phyloP scores from a whole-genome alignment of 2,888 invertebrate species.

The Hypsopygia costalis region DNA sequence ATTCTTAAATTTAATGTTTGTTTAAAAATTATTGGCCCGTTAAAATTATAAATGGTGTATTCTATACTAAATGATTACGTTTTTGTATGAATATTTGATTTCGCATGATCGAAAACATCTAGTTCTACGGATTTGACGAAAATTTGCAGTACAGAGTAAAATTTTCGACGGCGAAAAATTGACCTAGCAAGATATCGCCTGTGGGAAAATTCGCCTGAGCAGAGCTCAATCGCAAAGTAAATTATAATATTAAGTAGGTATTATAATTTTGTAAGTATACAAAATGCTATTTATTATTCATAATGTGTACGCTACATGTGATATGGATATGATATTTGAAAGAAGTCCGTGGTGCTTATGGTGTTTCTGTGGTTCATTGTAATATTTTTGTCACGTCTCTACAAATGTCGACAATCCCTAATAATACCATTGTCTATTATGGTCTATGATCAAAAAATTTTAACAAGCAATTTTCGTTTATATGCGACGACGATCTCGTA shows the following conservation, averaged over 20 bases:
- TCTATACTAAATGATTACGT: background rate
- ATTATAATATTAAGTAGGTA: too few species aligned
- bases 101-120: too few species aligned
- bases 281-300: constrained; percentile 18
- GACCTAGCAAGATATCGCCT: too few species aligned
- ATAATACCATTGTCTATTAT: constrained; percentile 1
- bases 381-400: constrained; percentile 11
- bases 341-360: background rate
- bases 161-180: too few species aligned
- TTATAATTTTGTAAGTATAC: background rate
- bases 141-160: too few species aligned
- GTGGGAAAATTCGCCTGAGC: too few species aligned
- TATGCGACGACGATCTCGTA: too few species aligned
- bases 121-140: too few species aligned
- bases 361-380: background rate
- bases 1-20: background rate
- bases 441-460: too few species aligned
- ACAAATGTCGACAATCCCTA: constrained; percentile 6
- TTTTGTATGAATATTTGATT: too few species aligned
- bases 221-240: too few species aligned
- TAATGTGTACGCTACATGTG: constrained; percentile 16
- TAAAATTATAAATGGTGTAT: background rate
- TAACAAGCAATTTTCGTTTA: too few species aligned
- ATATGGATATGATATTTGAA: constrained; percentile 18
- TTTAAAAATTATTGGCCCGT: constrained; percentile 2